Evolutionary conservation across 2,797 vertebrate genomes (phyloP), one percentile per base, ranked within the genome.

Genomic region (Syndactyla subalaris): DNA sequence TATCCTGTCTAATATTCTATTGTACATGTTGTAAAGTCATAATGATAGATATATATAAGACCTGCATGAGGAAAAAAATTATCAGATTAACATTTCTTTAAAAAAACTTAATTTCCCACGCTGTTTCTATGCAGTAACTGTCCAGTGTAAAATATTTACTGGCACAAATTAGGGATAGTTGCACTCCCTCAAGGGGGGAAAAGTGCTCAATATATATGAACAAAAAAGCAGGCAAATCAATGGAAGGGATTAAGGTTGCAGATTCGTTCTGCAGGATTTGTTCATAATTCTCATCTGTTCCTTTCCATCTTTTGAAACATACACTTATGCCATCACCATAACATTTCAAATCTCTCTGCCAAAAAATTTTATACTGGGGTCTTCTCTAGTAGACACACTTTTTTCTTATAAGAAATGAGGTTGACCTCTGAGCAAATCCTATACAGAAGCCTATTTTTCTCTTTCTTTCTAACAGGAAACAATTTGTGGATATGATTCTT

Each of bases 141-240:
- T 76, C 66, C 80, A 70, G 38, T 14, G 67, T 82, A 73, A 88
- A 84, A 75, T 68, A 92, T 26, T 66, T 86, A 82, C 19, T 73
- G 51, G 80, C 43, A 49, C 36, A 34, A 86, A 21, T 51, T 51
- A 62, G 55, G 79, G 85, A 80, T 52, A 92, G 57, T 21, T 76
- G 51, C 55, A 73, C 67, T 84, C 85, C 58, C 86, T 68, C 9
- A 10, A 92, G 79, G 39, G 3, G 2, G 78, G n/a, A 79, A 81
- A 92, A 94, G 38, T 54, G 45, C 55, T 88, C 72, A 73, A 63
- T 38, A 93, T 10, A 32, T 41, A 88, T 4, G 12, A 93, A 92
- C 51, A 34, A 74, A 85, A 95, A 94, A 73, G 32, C 67, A 79
- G 68, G 67, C 32, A 95, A 85, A 93, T 76, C 85, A 83, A 36